Base-by-base conservation (phyloP, 2,888 invertebrate genomes). In the Erebia palarica region DNA sequence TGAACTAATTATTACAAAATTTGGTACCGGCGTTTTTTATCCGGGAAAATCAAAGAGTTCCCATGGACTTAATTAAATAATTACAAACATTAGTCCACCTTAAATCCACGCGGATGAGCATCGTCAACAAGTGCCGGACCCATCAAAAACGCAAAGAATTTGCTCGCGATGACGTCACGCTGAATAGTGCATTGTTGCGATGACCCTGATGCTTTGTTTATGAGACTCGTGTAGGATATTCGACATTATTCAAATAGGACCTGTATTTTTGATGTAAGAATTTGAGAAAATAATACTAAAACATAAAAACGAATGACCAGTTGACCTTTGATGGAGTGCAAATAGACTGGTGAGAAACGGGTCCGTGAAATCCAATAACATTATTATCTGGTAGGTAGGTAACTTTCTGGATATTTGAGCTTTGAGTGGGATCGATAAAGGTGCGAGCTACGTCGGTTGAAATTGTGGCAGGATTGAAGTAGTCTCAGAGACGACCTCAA, bases 261-360 rank as follows among this genome's bases (percentile, higher is more conserved):
- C 59, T 58, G 49, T 59, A 44, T 65, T 65, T 72, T 53, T 59
- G 44, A 11, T 49, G 21, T 59, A 53, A 47, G 64, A 66, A 69
- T 60, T 65, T 65, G 59, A 14, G 21, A 61, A 49, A 11, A 51
- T 36, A 21, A 36, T 42, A 64, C 44, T 60, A 68, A 65, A 57
- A 36, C 49, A 42, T 42, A 68, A 53, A 65, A 51, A 47, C 27
- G 27, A 71, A 60, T 21, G 55, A 58, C 64, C 44, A 51, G 65
- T 72, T 71, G 65, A 71, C 63, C 72, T 75, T 74, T 66, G 81
- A 78, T 76, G 77, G 77, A 78, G 77, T 79, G 80, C 76, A 78
- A 79, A 72, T 65, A 69, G 59, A 21, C 65, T 53, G 27, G 51
- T 60, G 51, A 57, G 65, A 63, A 64, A 47, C 64, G 14, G 13